These are phyloP conservation scores for Planococcus citri DNA, from an alignment of 1,140 invertebrate genomes.

Conservation along the genomic window DNA sequence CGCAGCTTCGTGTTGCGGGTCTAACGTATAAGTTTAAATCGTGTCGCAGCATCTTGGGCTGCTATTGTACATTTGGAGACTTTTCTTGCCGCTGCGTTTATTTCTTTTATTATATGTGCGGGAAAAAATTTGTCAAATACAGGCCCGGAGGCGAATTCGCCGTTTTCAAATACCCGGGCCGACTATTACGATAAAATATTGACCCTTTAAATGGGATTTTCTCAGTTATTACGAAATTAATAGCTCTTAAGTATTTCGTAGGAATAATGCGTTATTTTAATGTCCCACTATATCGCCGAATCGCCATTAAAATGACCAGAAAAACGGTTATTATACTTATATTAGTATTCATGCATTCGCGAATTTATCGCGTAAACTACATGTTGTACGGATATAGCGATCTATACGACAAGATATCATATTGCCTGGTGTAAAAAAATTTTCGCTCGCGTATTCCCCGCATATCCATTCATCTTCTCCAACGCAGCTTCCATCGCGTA, in stretches of 20 bases:
- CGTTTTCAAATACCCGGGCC: neutral
- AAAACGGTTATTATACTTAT: neutral
- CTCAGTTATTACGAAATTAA: constrained; percentile 3
- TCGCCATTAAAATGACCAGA: constrained; percentile 6
- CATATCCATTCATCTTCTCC: too few species aligned
- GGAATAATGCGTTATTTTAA: neutral
- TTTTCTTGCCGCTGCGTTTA: too few species aligned
- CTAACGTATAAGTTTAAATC: too few species aligned
- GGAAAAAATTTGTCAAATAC: neutral
- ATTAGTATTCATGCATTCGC: constrained; percentile 1
- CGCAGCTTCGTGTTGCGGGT: too few species aligned
- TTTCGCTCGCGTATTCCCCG: too few species aligned
- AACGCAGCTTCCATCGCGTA: too few species aligned
- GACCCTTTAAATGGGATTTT: constrained; percentile 1
- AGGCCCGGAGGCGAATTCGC: neutral
- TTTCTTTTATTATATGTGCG: neutral
- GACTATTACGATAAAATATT: neutral
- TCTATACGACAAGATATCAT: too few species aligned
- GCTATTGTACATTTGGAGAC: too few species aligned
- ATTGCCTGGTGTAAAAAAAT: neutral
- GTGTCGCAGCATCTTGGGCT: too few species aligned
- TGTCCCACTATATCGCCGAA: neutral
- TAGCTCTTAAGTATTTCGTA: neutral
- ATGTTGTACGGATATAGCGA: too few species aligned
- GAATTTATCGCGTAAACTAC: too few species aligned